Base-by-base conservation (phyloP, 1,140 invertebrate genomes). In the Euglossa dilemma region DNA sequence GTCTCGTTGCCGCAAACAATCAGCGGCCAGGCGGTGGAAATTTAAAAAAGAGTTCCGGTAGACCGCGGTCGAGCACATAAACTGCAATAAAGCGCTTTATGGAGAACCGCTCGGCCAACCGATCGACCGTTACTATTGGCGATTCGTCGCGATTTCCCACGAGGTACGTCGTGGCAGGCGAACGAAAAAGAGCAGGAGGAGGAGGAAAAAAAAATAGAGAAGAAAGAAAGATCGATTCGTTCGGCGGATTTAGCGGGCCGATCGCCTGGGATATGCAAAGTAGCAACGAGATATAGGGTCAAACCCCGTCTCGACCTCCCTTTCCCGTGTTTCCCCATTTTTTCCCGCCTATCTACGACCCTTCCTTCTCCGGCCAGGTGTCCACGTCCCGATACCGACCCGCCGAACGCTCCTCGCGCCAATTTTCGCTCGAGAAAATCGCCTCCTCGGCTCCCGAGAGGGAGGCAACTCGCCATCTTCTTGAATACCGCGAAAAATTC, bases 191-290 rank as follows among this genome's bases (percentile, higher is more conserved):
- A 56, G 64, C 50, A 59, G 16, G 11, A 6, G 23, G 11, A 14
- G 25, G 54, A 36, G 54, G 63, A 73, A 75, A 66, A 57, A 25
- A 54, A 61, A 28, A 20, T 16, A 25, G 52, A 63, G 43, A 70
- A 67, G 81, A 76, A 75, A 59, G 85, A 45, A 87, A 90, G 85
- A 87, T 79, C 83, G 87, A 89, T 89, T 87, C 87, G 80, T 63
- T 56, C 72, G 63, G 88, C 86, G 84, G 87, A 89, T 90, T 91
- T 90, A 87, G 85, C 75, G 78, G 87, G 85, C 85, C 85, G 85
- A 89, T 90, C 85, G 85, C 59, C 74, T 75, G 87, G 85, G 77
- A 89, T 90, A 90, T 90, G 88, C 81, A 90, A 90, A 90, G 80
- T 72, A 90, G 87, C 63, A 50, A 71, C 72, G 82, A 87, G 86